phyloP scores from a whole-genome alignment of 2,888 invertebrate genomes.

The Oxyscelio sp. region DNA sequence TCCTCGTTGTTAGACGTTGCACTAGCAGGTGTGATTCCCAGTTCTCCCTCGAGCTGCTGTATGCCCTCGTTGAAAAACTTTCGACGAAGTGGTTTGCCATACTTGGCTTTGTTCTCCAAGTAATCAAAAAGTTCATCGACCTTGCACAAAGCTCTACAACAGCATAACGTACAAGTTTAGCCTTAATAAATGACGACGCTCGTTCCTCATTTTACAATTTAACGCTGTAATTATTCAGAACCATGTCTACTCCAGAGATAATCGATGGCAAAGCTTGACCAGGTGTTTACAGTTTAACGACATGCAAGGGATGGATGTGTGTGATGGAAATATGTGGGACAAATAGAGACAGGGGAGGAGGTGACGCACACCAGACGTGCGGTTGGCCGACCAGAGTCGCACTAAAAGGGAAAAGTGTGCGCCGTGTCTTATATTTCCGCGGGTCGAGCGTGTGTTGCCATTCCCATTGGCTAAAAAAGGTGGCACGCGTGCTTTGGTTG shows the following conservation, averaged over 20 bases:
- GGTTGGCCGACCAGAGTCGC: background rate
- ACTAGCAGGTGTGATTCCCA: conserved; percentile 88
- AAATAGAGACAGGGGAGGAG: background rate
- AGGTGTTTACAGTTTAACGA: too few relatives aligned
- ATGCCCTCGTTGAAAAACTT: conserved; percentile 96
- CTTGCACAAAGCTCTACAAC: conserved; percentile 92
- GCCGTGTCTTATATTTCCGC: background rate
- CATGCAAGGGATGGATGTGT: too few relatives aligned
- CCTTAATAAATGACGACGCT: too few relatives aligned
- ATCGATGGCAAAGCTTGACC: too few relatives aligned
- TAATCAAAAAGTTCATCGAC: conserved; percentile 96
- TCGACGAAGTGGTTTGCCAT: conserved; percentile 93
- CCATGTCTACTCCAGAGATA: too few relatives aligned
- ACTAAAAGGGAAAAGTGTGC: background rate
- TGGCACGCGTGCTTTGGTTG: conserved; percentile 12
- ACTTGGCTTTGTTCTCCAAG: conserved; percentile 93
- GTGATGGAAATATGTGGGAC: too few relatives aligned
- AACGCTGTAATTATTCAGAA: too few relatives aligned
- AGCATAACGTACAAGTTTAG: too few relatives aligned
- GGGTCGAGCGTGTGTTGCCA: background rate
- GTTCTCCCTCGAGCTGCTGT: conserved; percentile 95
- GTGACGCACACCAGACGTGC: background rate
- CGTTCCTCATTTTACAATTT: too few relatives aligned
- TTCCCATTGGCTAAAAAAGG: conserved; percentile 2
- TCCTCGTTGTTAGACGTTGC: conserved; percentile 47